Evolutionary conservation across 2,113 vertebrate genomes (phyloP).

Genomic region (Callithrix jacchus): DNA sequence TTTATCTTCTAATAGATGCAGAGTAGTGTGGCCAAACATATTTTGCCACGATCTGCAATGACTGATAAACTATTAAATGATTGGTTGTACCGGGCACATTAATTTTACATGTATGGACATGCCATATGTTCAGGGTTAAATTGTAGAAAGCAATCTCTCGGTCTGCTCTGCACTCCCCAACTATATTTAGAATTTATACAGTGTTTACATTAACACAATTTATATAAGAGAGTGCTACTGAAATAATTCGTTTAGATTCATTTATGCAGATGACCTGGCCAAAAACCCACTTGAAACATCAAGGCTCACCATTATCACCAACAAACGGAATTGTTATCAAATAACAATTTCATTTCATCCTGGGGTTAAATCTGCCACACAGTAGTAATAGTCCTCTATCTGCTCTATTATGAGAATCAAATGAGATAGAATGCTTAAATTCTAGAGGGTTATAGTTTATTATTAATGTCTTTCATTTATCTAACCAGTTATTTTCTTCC

Average conservation of each 20-base stretch:
- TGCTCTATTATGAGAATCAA: not conserved
- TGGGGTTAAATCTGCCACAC: not conserved
- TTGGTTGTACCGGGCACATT: not conserved
- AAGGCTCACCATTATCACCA: not conserved
- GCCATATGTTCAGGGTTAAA: conserved; percentile 15
- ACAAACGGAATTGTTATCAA: not conserved
- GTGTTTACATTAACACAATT: not conserved
- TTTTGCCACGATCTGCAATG: not conserved
- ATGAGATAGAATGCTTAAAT: not conserved
- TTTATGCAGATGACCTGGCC: not conserved
- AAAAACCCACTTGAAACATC: not conserved
- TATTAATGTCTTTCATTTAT: not conserved
- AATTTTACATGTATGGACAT: conserved; percentile 36
- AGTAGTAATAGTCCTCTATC: not conserved
- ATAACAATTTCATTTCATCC: conserved; percentile 18
- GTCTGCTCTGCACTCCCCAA: not conserved
- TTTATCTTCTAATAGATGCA: not conserved
- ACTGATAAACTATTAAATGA: not conserved
- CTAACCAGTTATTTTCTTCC: conserved; percentile 30
- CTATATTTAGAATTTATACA: conserved; percentile 6
- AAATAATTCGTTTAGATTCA: not conserved
- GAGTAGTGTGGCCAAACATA: not conserved
- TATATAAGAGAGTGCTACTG: not conserved
- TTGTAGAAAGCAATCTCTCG: not conserved
- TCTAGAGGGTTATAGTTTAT: not conserved